These are phyloP conservation scores for Hydriomena furcata DNA, from an alignment of 2,888 invertebrate species.

Conservation along the genomic window DNA sequence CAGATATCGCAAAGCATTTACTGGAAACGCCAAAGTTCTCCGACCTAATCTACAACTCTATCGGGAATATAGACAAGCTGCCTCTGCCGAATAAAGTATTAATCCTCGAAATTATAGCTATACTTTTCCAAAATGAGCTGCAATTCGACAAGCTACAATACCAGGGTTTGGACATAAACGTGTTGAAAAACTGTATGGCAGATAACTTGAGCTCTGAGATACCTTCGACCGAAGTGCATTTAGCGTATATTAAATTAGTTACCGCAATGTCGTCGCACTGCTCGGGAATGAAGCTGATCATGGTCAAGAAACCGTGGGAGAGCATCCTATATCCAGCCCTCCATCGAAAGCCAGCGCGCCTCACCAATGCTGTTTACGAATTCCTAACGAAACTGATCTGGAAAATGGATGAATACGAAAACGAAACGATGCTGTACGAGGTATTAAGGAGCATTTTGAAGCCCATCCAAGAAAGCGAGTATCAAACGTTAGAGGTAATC, in stretches of 20 bases:
- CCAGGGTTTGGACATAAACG: slow-evolving; percentile 34
- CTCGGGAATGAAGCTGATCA: slow-evolving; percentile 41
- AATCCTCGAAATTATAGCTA: slow-evolving; percentile 40
- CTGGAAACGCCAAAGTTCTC: slow-evolving; percentile 47
- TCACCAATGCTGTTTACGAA: slow-evolving; percentile 37
- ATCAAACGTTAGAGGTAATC: slow-evolving; percentile 29
- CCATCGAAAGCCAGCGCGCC: slow-evolving; percentile 27
- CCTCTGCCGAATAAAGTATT: slow-evolving; percentile 43
- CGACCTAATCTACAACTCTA: slow-evolving; percentile 43
- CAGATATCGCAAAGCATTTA: slow-evolving; percentile 45
- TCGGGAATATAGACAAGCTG: slow-evolving; percentile 38
- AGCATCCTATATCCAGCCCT: slow-evolving; percentile 31
- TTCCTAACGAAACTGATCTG: slow-evolving; percentile 43
- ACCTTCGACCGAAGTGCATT: slow-evolving; percentile 32
- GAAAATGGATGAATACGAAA: slow-evolving; percentile 43
- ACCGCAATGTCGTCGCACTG: slow-evolving; percentile 40
- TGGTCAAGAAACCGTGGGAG: slow-evolving; percentile 41
- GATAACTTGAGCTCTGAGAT: slow-evolving; percentile 27
- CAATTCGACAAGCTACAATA: slow-evolving; percentile 47
- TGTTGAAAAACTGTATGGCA: slow-evolving; percentile 30
- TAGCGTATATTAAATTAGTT: slow-evolving; percentile 38
- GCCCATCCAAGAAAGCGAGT: slow-evolving; percentile 40
- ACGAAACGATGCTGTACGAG: slow-evolving; percentile 40
- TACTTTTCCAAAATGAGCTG: slow-evolving; percentile 47
- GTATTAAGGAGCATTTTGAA: slow-evolving; percentile 39